phyloP scores from a whole-genome alignment of 1,140 invertebrate species.

The Macrobrachium rosenbergii region DNA sequence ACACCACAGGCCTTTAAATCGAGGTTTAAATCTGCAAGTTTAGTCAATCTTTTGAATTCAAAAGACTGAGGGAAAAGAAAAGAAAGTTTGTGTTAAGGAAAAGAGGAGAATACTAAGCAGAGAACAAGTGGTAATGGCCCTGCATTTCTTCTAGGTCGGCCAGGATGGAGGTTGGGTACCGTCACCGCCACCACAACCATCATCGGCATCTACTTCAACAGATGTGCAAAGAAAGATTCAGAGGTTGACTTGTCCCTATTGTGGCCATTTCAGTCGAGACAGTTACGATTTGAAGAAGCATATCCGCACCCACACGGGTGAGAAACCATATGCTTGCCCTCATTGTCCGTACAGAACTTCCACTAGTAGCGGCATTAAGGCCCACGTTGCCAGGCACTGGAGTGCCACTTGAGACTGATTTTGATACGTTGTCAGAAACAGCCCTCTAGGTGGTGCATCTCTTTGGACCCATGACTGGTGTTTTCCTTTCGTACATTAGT shows the following conservation, averaged over 20 bases:
- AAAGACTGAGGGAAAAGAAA: neutral
- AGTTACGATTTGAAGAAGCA: conserved; percentile 48
- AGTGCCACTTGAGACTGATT: too few species aligned
- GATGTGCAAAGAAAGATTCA: conserved; percentile 28
- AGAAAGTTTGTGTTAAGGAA: neutral
- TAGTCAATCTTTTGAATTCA: neutral
- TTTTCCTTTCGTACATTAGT: too few species aligned
- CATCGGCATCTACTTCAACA: conserved; percentile 25
- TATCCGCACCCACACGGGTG: conserved; percentile 44
- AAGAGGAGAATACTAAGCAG: too few species aligned
- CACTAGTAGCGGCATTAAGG: conserved; percentile 25
- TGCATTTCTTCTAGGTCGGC: conserved; percentile 53
- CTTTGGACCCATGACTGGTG: too few species aligned
- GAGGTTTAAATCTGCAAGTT: neutral
- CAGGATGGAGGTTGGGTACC: conserved; percentile 43
- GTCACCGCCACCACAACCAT: conserved; percentile 18
- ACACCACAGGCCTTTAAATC: conserved; percentile 43
- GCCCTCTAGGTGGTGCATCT: too few species aligned
- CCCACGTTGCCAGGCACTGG: too few species aligned
- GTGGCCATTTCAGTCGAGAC: conserved; percentile 46
- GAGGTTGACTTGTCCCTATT: conserved; percentile 37
- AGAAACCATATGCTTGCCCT: conserved; percentile 43
- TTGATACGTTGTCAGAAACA: too few species aligned
- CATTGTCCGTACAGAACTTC: conserved; percentile 35
- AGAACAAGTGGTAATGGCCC: conserved; percentile 36